Percentiles rank a stretch among this genome's conserved stretches.
phyloP scores from a whole-genome alignment of 1,140 invertebrate species.

The Pectinophora gossypiella region DNA sequence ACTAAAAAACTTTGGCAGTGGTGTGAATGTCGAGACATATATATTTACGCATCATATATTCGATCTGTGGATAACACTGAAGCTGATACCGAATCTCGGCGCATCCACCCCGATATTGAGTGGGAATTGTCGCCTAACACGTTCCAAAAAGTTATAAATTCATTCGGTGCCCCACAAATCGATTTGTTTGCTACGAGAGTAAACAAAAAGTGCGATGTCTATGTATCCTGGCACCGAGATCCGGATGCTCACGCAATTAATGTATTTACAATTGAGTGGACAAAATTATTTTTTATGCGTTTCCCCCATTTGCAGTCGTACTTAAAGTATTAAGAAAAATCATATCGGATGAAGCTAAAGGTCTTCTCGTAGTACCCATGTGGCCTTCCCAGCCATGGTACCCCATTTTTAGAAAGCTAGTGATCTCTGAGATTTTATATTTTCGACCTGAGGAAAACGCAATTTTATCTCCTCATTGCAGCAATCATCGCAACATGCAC shows the following conservation, averaged over 20 bases:
- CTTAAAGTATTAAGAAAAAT: constrained; percentile 27
- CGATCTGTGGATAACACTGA: constrained; percentile 24
- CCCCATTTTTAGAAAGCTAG: too few relatives aligned
- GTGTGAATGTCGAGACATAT: constrained; percentile 28
- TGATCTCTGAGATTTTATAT: neutral
- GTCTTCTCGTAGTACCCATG: constrained; percentile 27
- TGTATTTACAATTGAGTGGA: constrained; percentile 35
- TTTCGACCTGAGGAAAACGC: neutral
- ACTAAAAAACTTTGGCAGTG: constrained; percentile 29
- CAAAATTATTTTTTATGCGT: constrained; percentile 31
- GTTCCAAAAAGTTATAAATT: constrained; percentile 15
- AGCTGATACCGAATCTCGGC: constrained; percentile 29
- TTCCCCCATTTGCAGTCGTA: constrained; percentile 34
- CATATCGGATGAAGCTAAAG: constrained; percentile 20
- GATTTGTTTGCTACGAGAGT: constrained; percentile 16
- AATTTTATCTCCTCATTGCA: neutral
- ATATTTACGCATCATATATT: constrained; percentile 27
- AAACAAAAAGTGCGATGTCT: constrained; percentile 35
- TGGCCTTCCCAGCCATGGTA: constrained; percentile 22
- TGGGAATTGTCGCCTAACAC: constrained; percentile 10
- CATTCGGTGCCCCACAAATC: constrained; percentile 24
- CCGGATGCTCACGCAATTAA: constrained; percentile 22
- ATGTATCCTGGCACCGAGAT: constrained; percentile 24
- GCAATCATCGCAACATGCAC: constrained; percentile 1
- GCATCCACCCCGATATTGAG: constrained; percentile 13